Base-by-base conservation (phyloP, 2,888 invertebrate species). In the Mimas tiliae region DNA sequence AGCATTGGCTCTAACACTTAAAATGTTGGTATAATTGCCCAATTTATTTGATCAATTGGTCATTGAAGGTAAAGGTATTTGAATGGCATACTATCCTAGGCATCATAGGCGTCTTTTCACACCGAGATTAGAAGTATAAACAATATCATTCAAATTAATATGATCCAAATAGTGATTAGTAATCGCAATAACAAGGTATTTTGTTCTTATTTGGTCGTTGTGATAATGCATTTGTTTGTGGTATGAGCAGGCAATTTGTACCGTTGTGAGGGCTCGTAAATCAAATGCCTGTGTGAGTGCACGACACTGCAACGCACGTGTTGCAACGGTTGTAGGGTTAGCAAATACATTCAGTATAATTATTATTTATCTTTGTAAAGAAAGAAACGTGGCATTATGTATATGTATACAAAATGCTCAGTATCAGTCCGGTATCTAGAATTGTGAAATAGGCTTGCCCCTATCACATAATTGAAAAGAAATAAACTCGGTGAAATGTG, bases 221-320 rank as follows among this genome's bases (percentile, higher is more conserved):
- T 74, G 75, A 76, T 83, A 79, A 73, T 74, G 76, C 74, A 79
- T 85, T 83, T 80, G 84, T 82, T 81, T 74, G 77, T 72, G 79
- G 82, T 78, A 80, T 82, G 83, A 80, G 73, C 77, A 72, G 70
- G 80, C 82, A 86, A 86, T 86, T 86, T 86, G 86, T 86, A 80
- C 75, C 74, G 76, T 74, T 74, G 75, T 80, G 79, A 82, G 83
- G 81, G 83, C 75, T 81, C 81, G 88, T 90, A 90, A 89, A 90
- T 90, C 90, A 90, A 87, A 88, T 77, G 83, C 74, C 79, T 84
- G 78, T 77, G 80, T 79, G 77, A 75, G 74, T 69, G 70, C 71
- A 69, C 66, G 71, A 77, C 78, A 72, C 73, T 74, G 75, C 75
- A 75, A 75, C 84, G 82, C 89, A 90, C 85, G 84, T 89, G 90